Evolutionary conservation across 1,140 invertebrate species (phyloP).

Genomic region (Cryptotermes secundus): DNA sequence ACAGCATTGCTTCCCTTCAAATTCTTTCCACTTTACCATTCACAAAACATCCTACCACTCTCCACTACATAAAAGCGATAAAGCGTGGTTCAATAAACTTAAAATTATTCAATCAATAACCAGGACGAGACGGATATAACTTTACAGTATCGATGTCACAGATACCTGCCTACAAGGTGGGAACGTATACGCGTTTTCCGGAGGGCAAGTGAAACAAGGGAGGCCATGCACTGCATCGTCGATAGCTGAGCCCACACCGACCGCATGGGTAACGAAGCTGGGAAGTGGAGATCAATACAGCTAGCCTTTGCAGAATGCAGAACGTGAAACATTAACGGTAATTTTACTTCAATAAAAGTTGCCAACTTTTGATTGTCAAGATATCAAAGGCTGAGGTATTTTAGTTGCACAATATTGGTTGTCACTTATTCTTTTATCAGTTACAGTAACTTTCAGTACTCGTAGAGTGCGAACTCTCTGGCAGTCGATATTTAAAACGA

Average conservation of each 20-base stretch:
- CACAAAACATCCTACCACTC: too few relatives aligned
- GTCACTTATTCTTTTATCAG: background rate
- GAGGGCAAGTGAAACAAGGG: background rate
- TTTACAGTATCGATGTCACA: too few relatives aligned
- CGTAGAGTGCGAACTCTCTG: background rate
- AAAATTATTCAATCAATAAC: too few relatives aligned
- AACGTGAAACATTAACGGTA: background rate
- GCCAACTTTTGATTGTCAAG: background rate
- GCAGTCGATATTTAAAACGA: background rate
- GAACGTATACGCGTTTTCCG: too few relatives aligned
- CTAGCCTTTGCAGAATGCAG: background rate
- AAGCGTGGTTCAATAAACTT: too few relatives aligned
- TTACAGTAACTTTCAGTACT: background rate
- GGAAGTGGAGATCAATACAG: background rate
- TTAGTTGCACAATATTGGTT: background rate
- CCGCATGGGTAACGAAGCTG: background rate
- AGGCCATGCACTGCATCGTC: background rate
- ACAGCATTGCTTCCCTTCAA: too few relatives aligned
- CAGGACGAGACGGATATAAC: too few relatives aligned
- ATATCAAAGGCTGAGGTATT: background rate
- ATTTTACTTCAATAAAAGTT: background rate
- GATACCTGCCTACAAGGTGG: too few relatives aligned
- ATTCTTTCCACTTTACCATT: too few relatives aligned
- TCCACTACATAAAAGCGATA: too few relatives aligned
- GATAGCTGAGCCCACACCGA: background rate